Conservation (phyloP, 2,888 invertebrate species). For the Rotaria macrura region DNA sequence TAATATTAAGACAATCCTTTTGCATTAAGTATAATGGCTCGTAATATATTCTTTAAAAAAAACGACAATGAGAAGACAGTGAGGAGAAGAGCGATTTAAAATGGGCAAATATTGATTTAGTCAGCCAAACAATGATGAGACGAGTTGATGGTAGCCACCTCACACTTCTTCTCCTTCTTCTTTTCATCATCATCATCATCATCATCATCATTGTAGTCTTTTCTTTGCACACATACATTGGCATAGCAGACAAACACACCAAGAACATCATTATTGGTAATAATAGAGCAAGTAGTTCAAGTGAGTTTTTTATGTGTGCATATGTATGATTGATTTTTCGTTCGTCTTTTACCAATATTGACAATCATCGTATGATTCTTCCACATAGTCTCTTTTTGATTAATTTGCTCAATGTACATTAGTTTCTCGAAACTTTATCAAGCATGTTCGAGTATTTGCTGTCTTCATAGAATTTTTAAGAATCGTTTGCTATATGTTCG, state of each 20-base stretch:
- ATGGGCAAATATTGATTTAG: constrained; percentile 10
- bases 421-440: neutral
- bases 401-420: neutral
- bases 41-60: neutral
- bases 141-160: neutral
- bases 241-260: neutral
- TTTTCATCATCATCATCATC: neutral
- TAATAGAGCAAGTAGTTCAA: neutral
- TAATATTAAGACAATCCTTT: neutral
- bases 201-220: neutral
- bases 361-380: neutral
- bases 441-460: neutral
- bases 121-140: neutral
- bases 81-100: neutral
- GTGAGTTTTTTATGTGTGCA: neutral
- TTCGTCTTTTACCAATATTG: neutral
- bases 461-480: neutral
- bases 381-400: neutral
- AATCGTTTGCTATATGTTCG: neutral
- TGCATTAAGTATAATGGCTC: neutral
- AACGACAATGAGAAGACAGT: neutral
- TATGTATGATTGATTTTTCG: constrained; percentile 4
- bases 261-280: neutral
- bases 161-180: neutral
- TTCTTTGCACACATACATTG: neutral